Conservation (phyloP, 2,888 invertebrate species). For the Napeogenes sylphis region DNA sequence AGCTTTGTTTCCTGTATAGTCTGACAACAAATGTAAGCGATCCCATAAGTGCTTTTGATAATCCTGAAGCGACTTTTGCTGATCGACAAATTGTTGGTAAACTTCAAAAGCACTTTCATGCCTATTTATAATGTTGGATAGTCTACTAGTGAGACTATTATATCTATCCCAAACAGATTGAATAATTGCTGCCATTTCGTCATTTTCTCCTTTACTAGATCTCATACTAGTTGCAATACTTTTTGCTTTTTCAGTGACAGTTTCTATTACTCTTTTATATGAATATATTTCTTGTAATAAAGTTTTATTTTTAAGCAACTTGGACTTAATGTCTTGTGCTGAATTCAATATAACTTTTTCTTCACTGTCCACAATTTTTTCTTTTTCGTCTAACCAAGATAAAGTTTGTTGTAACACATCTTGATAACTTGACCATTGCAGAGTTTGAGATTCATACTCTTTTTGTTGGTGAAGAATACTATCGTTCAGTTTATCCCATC, state of each 20-base stretch:
- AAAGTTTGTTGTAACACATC: constrained; percentile 89
- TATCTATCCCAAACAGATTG: constrained; percentile 87
- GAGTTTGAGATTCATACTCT: constrained; percentile 87
- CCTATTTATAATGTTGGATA: constrained; percentile 82
- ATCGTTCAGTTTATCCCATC: constrained; percentile 93
- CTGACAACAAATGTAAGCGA: constrained; percentile 87
- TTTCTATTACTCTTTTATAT: constrained; percentile 93
- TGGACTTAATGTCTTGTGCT: constrained; percentile 90
- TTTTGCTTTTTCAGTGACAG: constrained; percentile 92
- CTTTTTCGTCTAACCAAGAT: constrained; percentile 91
- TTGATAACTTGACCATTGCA: constrained; percentile 91
- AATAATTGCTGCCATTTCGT: constrained; percentile 83
- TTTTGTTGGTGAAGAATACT: constrained; percentile 91
- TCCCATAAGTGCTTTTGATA: constrained; percentile 95
- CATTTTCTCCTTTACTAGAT: constrained; percentile 74
- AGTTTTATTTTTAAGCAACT: constrained; percentile 90
- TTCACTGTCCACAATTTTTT: constrained; percentile 84
- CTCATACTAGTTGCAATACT: constrained; percentile 79
- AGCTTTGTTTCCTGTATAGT: constrained; percentile 91
- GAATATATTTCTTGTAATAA: constrained; percentile 92
- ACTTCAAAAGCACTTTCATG: constrained; percentile 87
- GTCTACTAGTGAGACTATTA: constrained; percentile 81
- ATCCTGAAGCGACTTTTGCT: constrained; percentile 91
- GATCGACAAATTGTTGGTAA: constrained; percentile 90
- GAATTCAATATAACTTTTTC: constrained; percentile 85